phyloP scores from a whole-genome alignment of 2,888 invertebrate species.

The Dolichopus griseipennis region DNA sequence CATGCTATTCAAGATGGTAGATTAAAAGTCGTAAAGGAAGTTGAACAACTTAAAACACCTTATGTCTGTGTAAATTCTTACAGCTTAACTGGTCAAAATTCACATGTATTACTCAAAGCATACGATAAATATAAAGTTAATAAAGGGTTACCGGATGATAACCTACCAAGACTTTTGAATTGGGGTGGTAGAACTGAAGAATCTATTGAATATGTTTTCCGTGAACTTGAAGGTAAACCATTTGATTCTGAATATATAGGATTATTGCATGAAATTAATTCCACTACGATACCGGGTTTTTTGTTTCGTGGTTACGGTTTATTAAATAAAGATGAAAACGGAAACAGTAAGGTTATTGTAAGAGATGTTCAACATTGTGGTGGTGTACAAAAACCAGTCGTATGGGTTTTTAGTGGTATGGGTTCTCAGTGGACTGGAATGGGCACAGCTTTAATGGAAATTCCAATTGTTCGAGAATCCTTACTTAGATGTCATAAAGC shows the following conservation, averaged over 20 bases:
- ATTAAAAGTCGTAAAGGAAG: constrained; percentile 60
- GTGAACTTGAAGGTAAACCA: constrained; percentile 50
- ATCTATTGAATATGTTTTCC: constrained; percentile 53
- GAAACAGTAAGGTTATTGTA: constrained; percentile 32
- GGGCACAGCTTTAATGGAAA: constrained; percentile 64
- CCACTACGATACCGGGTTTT: constrained; percentile 50
- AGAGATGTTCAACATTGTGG: constrained; percentile 52
- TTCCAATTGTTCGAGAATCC: constrained; percentile 62
- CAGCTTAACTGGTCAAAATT: constrained; percentile 82
- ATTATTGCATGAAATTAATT: constrained; percentile 49
- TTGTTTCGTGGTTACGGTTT: constrained; percentile 65
- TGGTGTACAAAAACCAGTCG: constrained; percentile 59
- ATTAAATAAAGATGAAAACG: constrained; percentile 20
- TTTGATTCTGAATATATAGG: constrained; percentile 52
- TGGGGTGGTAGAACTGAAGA: constrained; percentile 69
- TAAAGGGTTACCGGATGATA: constrained; percentile 50
- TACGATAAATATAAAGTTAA: constrained; percentile 35
- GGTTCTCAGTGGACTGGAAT: constrained; percentile 79
- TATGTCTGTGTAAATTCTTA: constrained; percentile 76
- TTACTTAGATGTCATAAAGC: constrained; percentile 52
- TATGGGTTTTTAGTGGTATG: constrained; percentile 87
- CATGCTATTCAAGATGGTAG: constrained; percentile 51
- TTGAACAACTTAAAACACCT: constrained; percentile 59
- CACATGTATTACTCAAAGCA: constrained; percentile 31
- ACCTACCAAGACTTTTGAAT: constrained; percentile 59